Evolutionary conservation across 2,888 invertebrate species (phyloP).

Genomic region (Lymantria monacha): DNA sequence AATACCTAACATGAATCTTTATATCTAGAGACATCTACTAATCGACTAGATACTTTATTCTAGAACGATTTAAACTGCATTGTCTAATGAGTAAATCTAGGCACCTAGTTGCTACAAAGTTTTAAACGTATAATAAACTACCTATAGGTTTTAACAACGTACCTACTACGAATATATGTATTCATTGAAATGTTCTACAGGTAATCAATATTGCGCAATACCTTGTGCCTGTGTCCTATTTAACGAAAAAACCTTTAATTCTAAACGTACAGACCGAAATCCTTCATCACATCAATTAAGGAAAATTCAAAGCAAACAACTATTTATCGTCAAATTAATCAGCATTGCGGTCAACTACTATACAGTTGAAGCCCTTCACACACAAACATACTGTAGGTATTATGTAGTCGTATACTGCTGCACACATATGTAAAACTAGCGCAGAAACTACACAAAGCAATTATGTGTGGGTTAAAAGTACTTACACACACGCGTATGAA

Average conservation of each 20-base stretch:
- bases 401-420: slow-evolving; percentile 4
- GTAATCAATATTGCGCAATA: not conserved
- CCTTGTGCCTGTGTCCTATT: not conserved
- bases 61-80: no score
- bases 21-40: no score
- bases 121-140: not conserved
- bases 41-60: no score
- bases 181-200: not conserved
- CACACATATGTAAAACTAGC: slow-evolving; percentile 31
- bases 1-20: no score
- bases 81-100: no score
- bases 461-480: slow-evolving; percentile 41
- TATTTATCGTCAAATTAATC: slow-evolving; percentile 72
- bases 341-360: slow-evolving; percentile 64
- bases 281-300: slow-evolving; percentile 56
- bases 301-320: slow-evolving; percentile 60
- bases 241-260: slow-evolving; percentile 7
- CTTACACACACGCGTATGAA: slow-evolving; percentile 32
- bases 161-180: not conserved
- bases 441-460: slow-evolving; percentile 49
- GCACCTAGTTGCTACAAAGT: no score
- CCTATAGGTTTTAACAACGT: not conserved
- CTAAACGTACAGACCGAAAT: slow-evolving; percentile 34
- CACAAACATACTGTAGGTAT: slow-evolving; percentile 36
- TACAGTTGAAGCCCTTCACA: slow-evolving; percentile 67